Evolutionary conservation across 2,113 vertebrate genomes (phyloP).

Genomic region (Herpailurus yagouaroundi): DNA sequence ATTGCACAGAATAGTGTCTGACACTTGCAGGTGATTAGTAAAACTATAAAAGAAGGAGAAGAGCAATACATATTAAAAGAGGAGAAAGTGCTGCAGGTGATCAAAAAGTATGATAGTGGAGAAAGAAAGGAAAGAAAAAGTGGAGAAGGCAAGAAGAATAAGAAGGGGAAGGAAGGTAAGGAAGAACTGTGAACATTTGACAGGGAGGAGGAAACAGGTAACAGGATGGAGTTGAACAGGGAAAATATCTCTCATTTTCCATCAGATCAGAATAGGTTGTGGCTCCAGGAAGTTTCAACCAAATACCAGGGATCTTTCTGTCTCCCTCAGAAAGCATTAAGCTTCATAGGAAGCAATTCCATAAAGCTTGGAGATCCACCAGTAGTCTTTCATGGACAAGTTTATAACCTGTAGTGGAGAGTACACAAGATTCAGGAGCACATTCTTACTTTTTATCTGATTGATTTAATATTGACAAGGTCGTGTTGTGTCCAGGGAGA

Average conservation of each 20-base stretch:
- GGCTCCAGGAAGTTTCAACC: neutral
- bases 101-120: neutral
- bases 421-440: neutral
- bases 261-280: neutral
- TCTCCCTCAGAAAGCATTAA: neutral
- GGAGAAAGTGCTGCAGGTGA: neutral
- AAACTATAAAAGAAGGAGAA: neutral
- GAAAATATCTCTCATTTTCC: neutral
- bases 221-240: too few species aligned
- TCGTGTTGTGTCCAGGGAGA: neutral
- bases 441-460: neutral
- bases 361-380: neutral
- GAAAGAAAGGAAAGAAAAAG: neutral
- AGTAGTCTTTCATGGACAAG: neutral
- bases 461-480: neutral
- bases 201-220: neutral
- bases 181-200: neutral
- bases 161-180: neutral
- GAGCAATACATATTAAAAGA: neutral
- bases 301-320: neutral
- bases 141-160: neutral
- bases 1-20: neutral
- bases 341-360: neutral
- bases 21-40: neutral
- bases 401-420: neutral